Evolutionary conservation across 2,888 invertebrate species (phyloP), one percentile per base, ranked within the genome.

Genomic region (Bhutanitis thaidina): DNA sequence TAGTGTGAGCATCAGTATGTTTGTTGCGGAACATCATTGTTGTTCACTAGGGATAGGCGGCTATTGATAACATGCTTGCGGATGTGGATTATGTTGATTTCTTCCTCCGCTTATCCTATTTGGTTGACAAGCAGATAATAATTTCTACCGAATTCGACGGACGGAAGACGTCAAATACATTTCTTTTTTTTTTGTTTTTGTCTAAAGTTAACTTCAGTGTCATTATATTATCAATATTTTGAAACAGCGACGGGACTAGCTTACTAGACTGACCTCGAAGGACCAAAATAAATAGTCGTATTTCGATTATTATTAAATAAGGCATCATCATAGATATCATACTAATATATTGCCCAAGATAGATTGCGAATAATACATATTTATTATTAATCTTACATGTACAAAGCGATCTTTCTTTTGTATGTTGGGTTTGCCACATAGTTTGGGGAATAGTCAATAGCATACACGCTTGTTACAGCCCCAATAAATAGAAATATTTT

Each of bases 1-100:
- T 67, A 43, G 68, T 70, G 77, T 76, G 76, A 77, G 72, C 76
- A 85, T 80, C 76, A 76, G 75, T 77, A 79, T 81, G 78, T 83
- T 82, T 81, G 79, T 77, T 79, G 76, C 71, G 77, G 70, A 67
- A 71, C 74, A 74, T 75, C 77, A 72, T 81, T 79, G 77, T 77
- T 71, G 76, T 74, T 75, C 77, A 71, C 71, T 59, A 62, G 74
- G 75, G 76, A 75, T 62, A 62, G 70, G 67, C 60, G 61, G 56
- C 69, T 77, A 81, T 80, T 80, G 72, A 73, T 77, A 80, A 79
- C 74, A 36, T 32, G 62, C 65, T 61, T 61, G 68, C 66, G 70
- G 69, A 74, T 71, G 69, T 69, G 69, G 62, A 66, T 69, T 70
- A 74, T 74, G 68, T 71, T 71, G 65, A 76, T 69, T 56, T 47